Conservation (phyloP, 1,140 invertebrate genomes). For the Heliconius himera region DNA sequence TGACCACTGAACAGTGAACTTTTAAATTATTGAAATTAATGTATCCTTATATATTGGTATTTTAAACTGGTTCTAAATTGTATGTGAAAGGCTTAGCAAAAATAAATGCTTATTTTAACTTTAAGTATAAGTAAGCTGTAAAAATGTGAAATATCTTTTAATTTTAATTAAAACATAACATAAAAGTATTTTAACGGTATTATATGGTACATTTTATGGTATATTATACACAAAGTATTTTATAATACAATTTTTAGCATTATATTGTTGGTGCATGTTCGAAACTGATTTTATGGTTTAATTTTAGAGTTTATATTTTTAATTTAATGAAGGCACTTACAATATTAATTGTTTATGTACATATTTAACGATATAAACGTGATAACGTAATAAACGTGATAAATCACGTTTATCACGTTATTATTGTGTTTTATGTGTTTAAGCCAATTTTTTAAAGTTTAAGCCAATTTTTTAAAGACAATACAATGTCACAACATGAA, state of each 20-base stretch:
- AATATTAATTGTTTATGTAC: too few species aligned
- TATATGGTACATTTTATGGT: not conserved
- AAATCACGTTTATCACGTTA: too few species aligned
- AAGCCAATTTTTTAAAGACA: too few species aligned
- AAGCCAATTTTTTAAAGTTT: too few species aligned
- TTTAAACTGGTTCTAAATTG: conserved; percentile 24
- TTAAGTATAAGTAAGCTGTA: not conserved
- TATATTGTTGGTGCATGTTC: not conserved
- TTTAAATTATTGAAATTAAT: conserved; percentile 40
- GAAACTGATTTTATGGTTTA: not conserved
- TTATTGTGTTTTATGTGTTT: too few species aligned
- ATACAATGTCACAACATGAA: too few species aligned
- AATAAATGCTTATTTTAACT: not conserved
- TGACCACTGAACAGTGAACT: conserved; percentile 44
- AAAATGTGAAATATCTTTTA: not conserved
- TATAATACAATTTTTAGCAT: not conserved
- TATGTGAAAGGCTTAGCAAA: not conserved
- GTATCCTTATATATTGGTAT: conserved; percentile 22
- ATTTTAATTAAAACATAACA: not conserved
- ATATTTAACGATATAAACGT: too few species aligned
- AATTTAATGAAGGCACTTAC: not conserved
- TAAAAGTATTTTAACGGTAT: not conserved
- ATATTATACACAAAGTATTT: not conserved
- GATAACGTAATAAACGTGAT: too few species aligned
- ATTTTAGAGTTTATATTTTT: not conserved